These are phyloP conservation scores for Vulpes ferrilata DNA, from an alignment of 2,113 vertebrate genomes.

Conservation along the genomic window DNA sequence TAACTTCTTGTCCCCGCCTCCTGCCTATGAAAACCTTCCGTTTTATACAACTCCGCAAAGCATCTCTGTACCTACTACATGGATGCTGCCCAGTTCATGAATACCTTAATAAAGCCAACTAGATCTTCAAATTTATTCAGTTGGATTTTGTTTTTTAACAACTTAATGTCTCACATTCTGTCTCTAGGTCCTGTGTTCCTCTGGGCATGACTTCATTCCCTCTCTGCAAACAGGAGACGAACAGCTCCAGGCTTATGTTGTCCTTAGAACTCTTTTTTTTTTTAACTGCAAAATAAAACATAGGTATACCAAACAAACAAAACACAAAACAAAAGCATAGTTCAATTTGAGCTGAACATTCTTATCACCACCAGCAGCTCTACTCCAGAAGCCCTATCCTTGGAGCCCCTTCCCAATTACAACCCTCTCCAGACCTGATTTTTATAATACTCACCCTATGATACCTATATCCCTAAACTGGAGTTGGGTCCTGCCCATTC, in stretches of 20 bases:
- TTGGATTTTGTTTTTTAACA: not conserved
- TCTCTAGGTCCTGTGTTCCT: not conserved
- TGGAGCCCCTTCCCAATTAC: not conserved
- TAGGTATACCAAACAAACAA: not conserved
- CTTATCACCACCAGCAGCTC: not conserved
- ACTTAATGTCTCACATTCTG: not conserved
- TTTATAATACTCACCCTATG: slow-evolving; percentile 3
- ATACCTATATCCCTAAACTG: not conserved
- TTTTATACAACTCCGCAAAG: not conserved
- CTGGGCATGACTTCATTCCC: not conserved
- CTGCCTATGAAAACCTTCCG: not conserved
- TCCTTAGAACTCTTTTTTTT: not conserved
- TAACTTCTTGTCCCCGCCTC: not conserved
- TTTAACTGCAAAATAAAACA: slow-evolving; percentile 5
- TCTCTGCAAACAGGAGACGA: not conserved
- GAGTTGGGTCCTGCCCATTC: not conserved
- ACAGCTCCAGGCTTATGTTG: not conserved
- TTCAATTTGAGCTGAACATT: slow-evolving; percentile 10
- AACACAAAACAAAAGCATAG: not conserved
- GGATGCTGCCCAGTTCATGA: not conserved
- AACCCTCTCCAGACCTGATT: not conserved
- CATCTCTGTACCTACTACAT: not conserved
- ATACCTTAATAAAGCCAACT: not conserved
- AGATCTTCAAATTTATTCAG: no score
- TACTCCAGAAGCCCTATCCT: not conserved